Base-by-base conservation (phyloP, 2,113 vertebrate species). In the Sebastes schlegelii region DNA sequence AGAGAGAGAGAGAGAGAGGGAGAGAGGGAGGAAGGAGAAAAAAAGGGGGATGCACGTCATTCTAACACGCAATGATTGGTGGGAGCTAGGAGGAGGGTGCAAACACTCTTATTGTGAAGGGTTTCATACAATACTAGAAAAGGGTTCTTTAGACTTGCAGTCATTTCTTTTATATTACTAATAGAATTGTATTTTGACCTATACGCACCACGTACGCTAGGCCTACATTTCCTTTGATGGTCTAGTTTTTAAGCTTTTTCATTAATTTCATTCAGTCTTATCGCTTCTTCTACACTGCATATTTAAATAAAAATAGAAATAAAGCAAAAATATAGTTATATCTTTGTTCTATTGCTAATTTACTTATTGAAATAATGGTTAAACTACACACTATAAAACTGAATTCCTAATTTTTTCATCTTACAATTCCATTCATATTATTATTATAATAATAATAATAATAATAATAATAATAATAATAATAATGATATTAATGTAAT, bases 61-160 rank as follows among this genome's bases (percentile, higher is more conserved):
- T 75, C 85, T 77, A 63, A 86, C 82, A 81, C 65, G 80, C 86
- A 88, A 74, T 80, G 86, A 93, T 88, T 91, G 92, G 92, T 85
- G 84, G 84, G 71, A 78, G 70, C 71, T 71, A 79, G 66, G 82
- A 57, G 83, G 71, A 82, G 80, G 66, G 74, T 21, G 61, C 62
- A 9, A 42, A 72, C 85, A 91, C 85, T 89, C 85, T 82, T 73
- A 83, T n/a, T 68, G 42, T 52, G 6, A 71, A 83, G 23, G 79
- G 81, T 86, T 87, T 71, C 26, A 61, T 63, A 34, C 40, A 65
- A 8, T 14, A 69, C 55, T 40, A 77, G n/a, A 71, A 79, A 57
- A 74, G 42, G 82, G 72, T 83, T 70, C 73, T 63, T 57, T 21
- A 57, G 55, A 19, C 23, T 52, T 64, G 2, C 2, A 58, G 46